Conservation (phyloP, 2,797 vertebrate genomes). For the Aphelocoma californica region DNA sequence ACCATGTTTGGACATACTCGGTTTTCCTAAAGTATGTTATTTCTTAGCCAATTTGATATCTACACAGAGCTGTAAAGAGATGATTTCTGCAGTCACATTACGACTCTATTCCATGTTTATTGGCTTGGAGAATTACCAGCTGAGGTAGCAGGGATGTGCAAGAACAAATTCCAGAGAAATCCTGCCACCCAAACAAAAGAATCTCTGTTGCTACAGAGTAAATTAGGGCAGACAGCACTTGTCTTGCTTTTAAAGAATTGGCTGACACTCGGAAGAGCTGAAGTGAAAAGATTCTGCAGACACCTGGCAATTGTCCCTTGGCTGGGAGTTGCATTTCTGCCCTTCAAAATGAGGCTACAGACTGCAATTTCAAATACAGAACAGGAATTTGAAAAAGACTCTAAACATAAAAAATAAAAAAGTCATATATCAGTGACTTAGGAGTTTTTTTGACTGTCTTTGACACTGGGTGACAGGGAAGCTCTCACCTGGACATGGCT, state of each 20-base stretch:
- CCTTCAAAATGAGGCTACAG: background rate
- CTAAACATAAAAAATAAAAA: background rate
- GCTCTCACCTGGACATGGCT: slow-evolving; percentile 84
- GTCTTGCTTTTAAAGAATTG: background rate
- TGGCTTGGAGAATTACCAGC: background rate
- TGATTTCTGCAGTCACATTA: background rate
- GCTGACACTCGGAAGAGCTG: background rate
- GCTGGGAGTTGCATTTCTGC: background rate
- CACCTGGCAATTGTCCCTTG: background rate
- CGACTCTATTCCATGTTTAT: background rate
- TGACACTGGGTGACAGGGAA: background rate
- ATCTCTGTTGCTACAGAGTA: background rate
- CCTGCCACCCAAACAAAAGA: background rate
- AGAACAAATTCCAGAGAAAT: background rate
- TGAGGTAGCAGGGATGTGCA: background rate
- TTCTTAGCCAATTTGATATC: background rate
- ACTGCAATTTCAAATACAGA: background rate
- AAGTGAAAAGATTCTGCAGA: background rate
- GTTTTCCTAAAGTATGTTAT: background rate
- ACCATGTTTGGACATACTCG: background rate
- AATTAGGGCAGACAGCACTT: background rate
- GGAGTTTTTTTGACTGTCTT: background rate
- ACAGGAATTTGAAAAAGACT: background rate
- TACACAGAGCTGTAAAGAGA: background rate
- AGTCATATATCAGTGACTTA: background rate